Base-by-base conservation (phyloP, 2,888 invertebrate genomes). In the Agelastica alni region DNA sequence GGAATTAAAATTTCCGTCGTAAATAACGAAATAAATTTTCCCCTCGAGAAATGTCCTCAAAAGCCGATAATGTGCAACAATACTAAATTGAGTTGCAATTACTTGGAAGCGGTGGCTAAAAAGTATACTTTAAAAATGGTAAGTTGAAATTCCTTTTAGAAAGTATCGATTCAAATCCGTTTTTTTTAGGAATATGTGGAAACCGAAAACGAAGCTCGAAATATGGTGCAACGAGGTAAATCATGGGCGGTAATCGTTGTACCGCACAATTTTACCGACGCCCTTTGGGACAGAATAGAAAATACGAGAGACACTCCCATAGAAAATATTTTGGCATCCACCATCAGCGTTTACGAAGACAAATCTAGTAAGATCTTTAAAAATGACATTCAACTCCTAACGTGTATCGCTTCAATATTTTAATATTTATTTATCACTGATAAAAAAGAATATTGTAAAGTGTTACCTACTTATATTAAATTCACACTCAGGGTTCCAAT, bases 161-260 rank as follows among this genome's bases (percentile, higher is more conserved):
- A 13, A 9, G 6, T 12, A 14, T 34, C 3, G 14, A n/a, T 46
- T 43, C 13, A 46, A 6, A 17, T 17, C 9, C 14, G 4, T 36
- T 10, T 4, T 12, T 60, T 58, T 22, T 45, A 70, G 70, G 53
- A 59, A 37, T 73, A 67, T 58, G 71, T 62, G 39, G 62, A 68
- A 9, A 66, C 63, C 1, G 82, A 84, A 48, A 83, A 83, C 0
- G 77, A 80, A 0, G 94, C 91, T 1, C 53, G 64, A 39, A 41
- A 20, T 10, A 85, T 85, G 12, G 91, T 94, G 0, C 74, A 78
- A 14, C 79, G 78, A 26, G 94, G 93, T 0, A 78, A 84, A 56
- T 85, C 89, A 1, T 91, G 93, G 83, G 93, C 86, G 0, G 85
- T 88, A 0, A 73, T 96, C 7, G 80, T 85, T 2, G 89, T 96